Percentiles rank a stretch among this genome's conserved stretches.
Evolutionary conservation across 2,888 invertebrate genomes (phyloP).

Genomic region (Parapristionchus giblindavisi): DNA sequence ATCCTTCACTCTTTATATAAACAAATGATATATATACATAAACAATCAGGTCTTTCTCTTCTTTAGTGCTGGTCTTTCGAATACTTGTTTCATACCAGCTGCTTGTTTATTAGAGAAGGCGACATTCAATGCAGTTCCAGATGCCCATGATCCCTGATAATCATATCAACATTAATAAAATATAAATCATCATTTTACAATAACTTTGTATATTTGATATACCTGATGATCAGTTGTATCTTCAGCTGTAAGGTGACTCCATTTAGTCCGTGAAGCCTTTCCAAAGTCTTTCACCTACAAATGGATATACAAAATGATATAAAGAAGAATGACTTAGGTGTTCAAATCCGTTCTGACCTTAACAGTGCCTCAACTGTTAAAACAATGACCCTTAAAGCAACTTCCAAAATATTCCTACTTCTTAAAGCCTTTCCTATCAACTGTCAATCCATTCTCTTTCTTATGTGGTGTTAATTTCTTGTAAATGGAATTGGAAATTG

Average conservation of each 20-base stretch:
- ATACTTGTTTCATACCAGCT: constrained; percentile 88
- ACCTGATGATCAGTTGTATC: constrained; percentile 84
- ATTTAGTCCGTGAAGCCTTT: constrained; percentile 95
- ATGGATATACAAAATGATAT: no score
- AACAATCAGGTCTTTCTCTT: constrained; percentile 73
- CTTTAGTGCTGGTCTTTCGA: constrained; percentile 84
- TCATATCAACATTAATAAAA: background rate
- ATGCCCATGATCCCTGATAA: constrained; percentile 91
- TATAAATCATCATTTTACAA: background rate
- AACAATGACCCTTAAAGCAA: no score
- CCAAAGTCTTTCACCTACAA: constrained; percentile 93
- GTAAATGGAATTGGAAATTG: no score
- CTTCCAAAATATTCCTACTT: no score
- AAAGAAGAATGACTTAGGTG: no score
- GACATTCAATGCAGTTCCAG: constrained; percentile 86
- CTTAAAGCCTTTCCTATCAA: no score
- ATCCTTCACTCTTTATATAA: no score
- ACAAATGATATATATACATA: no score
- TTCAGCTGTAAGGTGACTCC: constrained; percentile 98
- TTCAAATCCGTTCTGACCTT: no score
- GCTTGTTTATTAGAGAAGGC: constrained; percentile 87
- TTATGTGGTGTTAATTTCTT: no score
- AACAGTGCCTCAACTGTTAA: no score
- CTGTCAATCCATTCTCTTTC: no score
- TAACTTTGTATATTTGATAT: background rate